These are phyloP conservation scores for Podocnemis expansa DNA, from an alignment of 2,113 vertebrate genomes.

Conservation along the genomic window DNA sequence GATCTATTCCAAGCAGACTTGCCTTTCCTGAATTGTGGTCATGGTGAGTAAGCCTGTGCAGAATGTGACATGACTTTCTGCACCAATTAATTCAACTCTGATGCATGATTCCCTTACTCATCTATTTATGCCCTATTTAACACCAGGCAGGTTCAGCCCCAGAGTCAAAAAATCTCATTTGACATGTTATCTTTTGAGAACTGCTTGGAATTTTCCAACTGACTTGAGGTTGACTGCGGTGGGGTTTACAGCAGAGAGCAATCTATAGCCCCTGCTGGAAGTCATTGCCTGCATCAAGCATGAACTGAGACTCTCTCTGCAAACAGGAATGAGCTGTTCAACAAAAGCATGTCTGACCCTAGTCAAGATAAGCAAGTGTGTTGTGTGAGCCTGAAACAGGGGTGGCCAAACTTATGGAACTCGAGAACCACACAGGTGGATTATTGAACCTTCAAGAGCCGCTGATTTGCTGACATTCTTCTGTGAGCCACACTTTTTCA, in stretches of 20 bases:
- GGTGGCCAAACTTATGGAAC: too few species aligned
- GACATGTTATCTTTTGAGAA: background rate
- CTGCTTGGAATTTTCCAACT: background rate
- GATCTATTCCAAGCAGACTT: background rate
- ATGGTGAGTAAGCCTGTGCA: background rate
- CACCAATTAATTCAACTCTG: background rate
- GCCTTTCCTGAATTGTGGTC: background rate
- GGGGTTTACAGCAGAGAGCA: background rate
- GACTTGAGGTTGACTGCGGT: background rate
- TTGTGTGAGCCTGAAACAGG: background rate
- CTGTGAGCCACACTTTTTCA: too few species aligned
- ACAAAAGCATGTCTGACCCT: background rate
- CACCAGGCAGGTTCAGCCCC: background rate
- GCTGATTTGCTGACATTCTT: too few species aligned
- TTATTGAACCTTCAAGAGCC: too few species aligned
- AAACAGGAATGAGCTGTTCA: background rate
- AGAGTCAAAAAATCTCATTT: background rate
- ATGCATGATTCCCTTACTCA: background rate
- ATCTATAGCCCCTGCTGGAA: conserved; percentile 9
- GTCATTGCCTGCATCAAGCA: background rate
- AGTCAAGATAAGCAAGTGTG: background rate
- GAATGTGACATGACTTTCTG: background rate
- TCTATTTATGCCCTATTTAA: background rate
- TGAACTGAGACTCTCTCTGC: background rate
- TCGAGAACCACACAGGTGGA: too few species aligned